Conservation (phyloP, 2,797 vertebrate species). For the Onychomys arenicola region DNA sequence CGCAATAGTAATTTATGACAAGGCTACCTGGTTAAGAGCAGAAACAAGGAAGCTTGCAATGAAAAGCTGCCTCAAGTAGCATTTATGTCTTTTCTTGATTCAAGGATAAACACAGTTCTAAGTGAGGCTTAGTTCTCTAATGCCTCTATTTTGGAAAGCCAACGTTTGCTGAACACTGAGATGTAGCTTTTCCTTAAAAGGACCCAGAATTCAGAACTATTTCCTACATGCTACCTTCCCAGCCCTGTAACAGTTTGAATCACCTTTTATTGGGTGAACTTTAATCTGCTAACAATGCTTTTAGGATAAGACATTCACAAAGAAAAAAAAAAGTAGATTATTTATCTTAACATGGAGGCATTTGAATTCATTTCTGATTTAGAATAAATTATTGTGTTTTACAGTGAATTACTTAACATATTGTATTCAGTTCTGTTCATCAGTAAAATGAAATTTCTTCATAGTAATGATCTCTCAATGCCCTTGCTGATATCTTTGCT, state of each 20-base stretch:
- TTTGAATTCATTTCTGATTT: constrained; percentile 28
- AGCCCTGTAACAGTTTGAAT: background rate
- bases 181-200: background rate
- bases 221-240: background rate
- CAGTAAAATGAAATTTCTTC: background rate
- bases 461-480: background rate
- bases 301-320: background rate
- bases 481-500: background rate
- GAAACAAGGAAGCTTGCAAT: background rate
- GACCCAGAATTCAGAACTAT: background rate
- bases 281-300: background rate
- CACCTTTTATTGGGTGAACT: background rate
- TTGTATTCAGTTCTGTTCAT: background rate
- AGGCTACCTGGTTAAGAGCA: background rate
- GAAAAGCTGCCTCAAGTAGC: accelerated
- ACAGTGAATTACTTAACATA: background rate
- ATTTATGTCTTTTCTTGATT: background rate
- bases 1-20: background rate
- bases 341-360: background rate
- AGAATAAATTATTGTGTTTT: background rate
- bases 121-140: background rate
- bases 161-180: background rate
- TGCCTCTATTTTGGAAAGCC: background rate
- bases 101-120: background rate
- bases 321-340: background rate